A percentile compares a stretch with the other conserved stretches of the same genome.
Conservation (phyloP, 2,113 vertebrate genomes). For the Menura novaehollandiae region DNA sequence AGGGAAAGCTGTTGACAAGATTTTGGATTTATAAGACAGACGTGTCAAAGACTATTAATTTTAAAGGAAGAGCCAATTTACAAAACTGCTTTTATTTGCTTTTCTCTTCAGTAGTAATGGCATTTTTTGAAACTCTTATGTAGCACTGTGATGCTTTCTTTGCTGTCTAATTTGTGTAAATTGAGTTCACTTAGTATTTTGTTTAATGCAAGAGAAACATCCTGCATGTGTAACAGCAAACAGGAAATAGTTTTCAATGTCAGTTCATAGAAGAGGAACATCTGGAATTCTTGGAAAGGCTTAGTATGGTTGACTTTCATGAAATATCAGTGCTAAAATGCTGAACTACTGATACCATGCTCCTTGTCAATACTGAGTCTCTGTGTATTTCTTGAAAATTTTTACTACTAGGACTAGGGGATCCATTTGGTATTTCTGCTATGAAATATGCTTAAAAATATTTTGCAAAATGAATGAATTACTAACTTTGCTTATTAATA, state of each 20-base stretch:
- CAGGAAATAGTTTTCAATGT: background rate
- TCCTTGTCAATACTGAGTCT: background rate
- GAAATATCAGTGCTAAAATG: background rate
- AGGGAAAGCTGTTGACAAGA: background rate
- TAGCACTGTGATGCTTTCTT: background rate
- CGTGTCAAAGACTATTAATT: background rate
- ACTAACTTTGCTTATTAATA: background rate
- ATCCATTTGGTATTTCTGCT: background rate
- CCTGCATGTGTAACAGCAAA: background rate
- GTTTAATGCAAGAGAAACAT: background rate
- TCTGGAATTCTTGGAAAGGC: background rate
- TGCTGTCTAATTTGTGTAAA: background rate
- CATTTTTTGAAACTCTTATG: background rate
- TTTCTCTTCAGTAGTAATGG: background rate
- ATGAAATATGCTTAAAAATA: background rate
- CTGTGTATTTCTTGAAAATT: background rate
- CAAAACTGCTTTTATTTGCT: background rate
- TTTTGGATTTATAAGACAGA: background rate
- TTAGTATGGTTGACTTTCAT: background rate
- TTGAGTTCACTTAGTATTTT: background rate
- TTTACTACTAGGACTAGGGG: background rate
- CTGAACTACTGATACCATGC: background rate
- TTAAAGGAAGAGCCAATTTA: background rate
- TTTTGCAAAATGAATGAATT: background rate
- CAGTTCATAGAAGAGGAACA: background rate